Evolutionary conservation across 2,113 vertebrate genomes (phyloP), one percentile per base, ranked within the genome.

Genomic region (Pogona vitticeps): DNA sequence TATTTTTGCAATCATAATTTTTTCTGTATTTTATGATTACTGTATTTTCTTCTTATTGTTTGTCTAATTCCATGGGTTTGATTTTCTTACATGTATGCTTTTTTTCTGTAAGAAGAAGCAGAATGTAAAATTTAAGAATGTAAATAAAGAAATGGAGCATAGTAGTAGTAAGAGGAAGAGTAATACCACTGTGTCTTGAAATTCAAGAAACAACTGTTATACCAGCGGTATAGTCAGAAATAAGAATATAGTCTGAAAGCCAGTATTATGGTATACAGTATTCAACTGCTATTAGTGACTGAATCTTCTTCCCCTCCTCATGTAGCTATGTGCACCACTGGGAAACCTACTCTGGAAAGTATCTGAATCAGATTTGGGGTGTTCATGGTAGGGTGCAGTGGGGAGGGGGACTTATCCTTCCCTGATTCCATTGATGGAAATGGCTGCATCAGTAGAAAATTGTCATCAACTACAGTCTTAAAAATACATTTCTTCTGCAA

Each of bases 111-210:
- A 80, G 36, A 76, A 42, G 17, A 76, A 52, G 26, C n/a, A n/a
- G n/a, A n/a, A n/a, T n/a, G n/a, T n/a, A 42, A 76, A 77, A 6
- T 6, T 4, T 17, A 23, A 72, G 46, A 73, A 28, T 9, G 31
- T 31, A n/a, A n/a, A n/a, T n/a, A n/a, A n/a, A n/a, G 33, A 40
- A 21, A 38, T 83, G 68, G 33, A n/a, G n/a, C n/a, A 38, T 21
- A 36, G 21, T 23, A 83, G 33, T 59, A 33, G 52, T 83, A 38
- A 21, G 58, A 73, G 65, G 33, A 18, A n/a, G 33, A 10, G 70
- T 15, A 83, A 83, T 61, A 61, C n/a, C n/a, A n/a, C n/a, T n/a
- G n/a, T n/a, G 38, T n/a, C 56, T 75, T 61, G 70, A 75, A 83
- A 83, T 9, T 61, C 61, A 40, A n/a, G 26, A 10, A 61, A 75